Conservation (phyloP, 2,797 vertebrate genomes). For the Anabacerthia variegaticeps region DNA sequence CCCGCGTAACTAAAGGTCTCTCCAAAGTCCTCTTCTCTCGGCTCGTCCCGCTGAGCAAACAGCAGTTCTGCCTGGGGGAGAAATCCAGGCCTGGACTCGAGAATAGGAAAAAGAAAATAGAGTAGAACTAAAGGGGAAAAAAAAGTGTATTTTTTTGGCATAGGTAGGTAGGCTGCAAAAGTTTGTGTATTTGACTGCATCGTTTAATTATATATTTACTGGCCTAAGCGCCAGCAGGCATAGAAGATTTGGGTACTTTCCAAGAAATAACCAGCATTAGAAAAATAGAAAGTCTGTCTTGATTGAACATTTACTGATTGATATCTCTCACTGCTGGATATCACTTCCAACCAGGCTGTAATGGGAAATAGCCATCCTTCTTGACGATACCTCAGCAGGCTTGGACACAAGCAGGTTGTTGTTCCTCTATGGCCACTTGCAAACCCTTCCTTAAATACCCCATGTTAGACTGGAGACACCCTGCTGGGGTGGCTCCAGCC, state of each 20-base stretch:
- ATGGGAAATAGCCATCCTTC: conserved; percentile 6
- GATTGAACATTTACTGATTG: not conserved
- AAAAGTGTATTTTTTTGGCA: not conserved
- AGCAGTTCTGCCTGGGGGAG: conserved; percentile 29
- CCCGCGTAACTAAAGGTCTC: not conserved
- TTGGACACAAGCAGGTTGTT: not conserved
- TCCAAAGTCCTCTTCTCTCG: not conserved
- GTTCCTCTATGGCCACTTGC: not conserved
- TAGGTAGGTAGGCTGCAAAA: not conserved
- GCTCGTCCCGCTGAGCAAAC: conserved; percentile 19
- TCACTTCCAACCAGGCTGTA: not conserved
- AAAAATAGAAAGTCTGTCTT: not conserved
- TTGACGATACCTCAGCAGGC: not conserved
- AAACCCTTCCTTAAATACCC: not conserved
- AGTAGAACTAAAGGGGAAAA: not conserved
- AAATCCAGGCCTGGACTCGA: not conserved
- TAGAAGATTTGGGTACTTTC: not conserved
- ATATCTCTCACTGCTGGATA: not conserved
- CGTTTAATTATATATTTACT: not conserved
- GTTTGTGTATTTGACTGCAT: not conserved
- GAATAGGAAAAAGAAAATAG: not conserved
- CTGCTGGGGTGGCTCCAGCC: not conserved
- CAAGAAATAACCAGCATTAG: not conserved
- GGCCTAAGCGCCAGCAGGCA: not conserved
- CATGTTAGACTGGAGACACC: rapidly evolving